Percentiles rank a stretch among this genome's conserved stretches.
Conservation (phyloP, 1,140 invertebrate species). For the Philotrypesis tridentata region DNA sequence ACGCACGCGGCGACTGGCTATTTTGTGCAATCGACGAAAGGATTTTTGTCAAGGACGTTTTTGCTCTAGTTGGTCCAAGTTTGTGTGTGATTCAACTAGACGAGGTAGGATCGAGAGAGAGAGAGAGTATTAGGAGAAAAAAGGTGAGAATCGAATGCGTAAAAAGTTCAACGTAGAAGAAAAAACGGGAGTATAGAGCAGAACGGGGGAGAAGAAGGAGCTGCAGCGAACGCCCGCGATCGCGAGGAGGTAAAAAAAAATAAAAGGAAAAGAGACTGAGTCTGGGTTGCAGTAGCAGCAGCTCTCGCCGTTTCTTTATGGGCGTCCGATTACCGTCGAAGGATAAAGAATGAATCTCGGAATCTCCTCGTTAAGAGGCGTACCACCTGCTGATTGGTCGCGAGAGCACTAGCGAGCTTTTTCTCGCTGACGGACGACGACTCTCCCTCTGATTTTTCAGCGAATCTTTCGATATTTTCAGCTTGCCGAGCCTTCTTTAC, state of each 20-base stretch:
- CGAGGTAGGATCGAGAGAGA: no score
- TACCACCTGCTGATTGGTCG: conserved; percentile 59
- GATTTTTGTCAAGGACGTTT: no score
- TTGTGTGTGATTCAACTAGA: no score
- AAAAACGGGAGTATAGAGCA: not conserved
- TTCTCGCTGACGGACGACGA: conserved; percentile 8
- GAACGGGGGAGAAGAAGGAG: not conserved
- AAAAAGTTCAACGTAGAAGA: not conserved
- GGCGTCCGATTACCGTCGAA: conserved; percentile 53
- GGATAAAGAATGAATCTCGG: conserved; percentile 58
- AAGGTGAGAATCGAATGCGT: not conserved
- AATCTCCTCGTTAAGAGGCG: conserved; percentile 58
- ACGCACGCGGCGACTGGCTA: no score
- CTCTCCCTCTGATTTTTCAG: conserved; percentile 51
- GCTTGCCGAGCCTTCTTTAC: not conserved
- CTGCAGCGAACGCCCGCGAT: conserved; percentile 11
- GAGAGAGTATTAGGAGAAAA: no score
- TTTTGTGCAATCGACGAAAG: no score
- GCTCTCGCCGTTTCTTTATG: conserved; percentile 45
- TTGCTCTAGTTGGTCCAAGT: no score
- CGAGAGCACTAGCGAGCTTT: conserved; percentile 26
- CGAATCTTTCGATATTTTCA: conserved; percentile 44
- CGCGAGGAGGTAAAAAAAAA: not conserved
- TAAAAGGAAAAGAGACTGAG: not conserved
- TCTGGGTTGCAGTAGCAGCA: not conserved